These are phyloP conservation scores for Sebastes hubbsi DNA, from an alignment of 2,797 vertebrate genomes.

Conservation along the genomic window DNA sequence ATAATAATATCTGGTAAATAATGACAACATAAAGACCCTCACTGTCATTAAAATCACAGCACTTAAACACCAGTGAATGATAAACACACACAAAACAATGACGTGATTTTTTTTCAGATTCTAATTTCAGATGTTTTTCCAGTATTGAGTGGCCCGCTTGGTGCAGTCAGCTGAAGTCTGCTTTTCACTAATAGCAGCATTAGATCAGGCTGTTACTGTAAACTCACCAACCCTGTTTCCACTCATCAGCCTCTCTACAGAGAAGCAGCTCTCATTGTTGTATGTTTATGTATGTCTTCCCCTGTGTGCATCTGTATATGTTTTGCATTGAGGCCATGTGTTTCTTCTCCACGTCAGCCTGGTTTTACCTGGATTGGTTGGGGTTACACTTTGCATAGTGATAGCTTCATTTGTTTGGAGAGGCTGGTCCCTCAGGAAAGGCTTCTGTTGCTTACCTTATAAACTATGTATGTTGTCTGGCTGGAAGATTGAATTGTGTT, in stretches of 20 bases:
- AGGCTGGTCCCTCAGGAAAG: slow-evolving; percentile 9
- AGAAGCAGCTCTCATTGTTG: not conserved
- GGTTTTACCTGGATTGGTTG: slow-evolving; percentile 16
- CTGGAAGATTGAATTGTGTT: slow-evolving; percentile 10
- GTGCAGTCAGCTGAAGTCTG: not conserved
- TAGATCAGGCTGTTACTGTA: not conserved
- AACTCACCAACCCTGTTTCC: slow-evolving; percentile 1
- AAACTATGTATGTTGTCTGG: slow-evolving; percentile 29
- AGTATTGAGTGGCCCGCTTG: not conserved
- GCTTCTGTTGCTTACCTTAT: slow-evolving; percentile 11
- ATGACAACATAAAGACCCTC: not conserved
- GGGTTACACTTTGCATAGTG: slow-evolving; percentile 63
- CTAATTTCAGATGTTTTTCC: not conserved
- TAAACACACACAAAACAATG: not conserved
- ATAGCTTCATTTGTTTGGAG: slow-evolving; percentile 55
- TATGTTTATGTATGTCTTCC: not conserved
- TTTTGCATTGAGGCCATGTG: slow-evolving; percentile 30
- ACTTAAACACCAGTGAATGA: not conserved
- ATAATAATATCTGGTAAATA: too few relatives aligned
- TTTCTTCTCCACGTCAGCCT: not conserved
- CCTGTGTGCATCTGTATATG: not conserved
- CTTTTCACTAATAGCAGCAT: not conserved
- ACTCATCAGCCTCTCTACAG: not conserved
- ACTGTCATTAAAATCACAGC: not conserved
- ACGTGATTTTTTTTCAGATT: not conserved